Conservation (phyloP, 2,797 vertebrate species). For the Lepilemur ruficaudatus region DNA sequence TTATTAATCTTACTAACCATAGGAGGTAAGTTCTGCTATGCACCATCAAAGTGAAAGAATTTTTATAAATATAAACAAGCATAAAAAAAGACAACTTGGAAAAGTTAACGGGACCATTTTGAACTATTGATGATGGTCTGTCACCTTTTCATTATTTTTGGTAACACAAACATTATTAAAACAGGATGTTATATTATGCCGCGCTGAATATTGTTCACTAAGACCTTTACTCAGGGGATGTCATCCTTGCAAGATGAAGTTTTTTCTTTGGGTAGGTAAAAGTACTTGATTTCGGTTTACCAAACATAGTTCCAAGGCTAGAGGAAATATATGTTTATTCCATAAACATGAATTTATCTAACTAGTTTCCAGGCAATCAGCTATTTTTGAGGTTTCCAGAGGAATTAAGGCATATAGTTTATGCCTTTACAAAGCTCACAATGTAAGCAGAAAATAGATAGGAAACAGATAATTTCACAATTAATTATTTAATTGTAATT, state of each 20-base stretch:
- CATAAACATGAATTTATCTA: background rate
- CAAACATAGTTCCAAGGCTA: background rate
- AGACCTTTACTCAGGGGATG: background rate
- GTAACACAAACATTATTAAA: background rate
- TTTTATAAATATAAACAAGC: background rate
- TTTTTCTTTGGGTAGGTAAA: slow-evolving; percentile 26
- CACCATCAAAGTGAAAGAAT: background rate
- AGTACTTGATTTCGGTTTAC: background rate
- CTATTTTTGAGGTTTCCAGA: background rate
- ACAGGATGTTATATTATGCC: background rate
- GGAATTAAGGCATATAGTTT: background rate
- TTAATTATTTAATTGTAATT: slow-evolving; percentile 7
- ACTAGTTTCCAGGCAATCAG: background rate
- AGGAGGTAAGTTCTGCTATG: slow-evolving; percentile 34
- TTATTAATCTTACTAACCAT: slow-evolving; percentile 59
- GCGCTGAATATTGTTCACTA: background rate
- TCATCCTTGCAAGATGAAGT: background rate
- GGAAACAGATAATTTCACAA: slow-evolving; percentile 7
- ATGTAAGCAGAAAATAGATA: background rate
- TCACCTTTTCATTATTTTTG: slow-evolving; percentile 43
- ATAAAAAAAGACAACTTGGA: background rate
- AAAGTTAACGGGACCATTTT: slow-evolving; percentile 9
- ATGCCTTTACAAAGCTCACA: background rate
- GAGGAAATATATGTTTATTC: background rate
- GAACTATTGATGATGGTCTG: slow-evolving; percentile 13